These are phyloP conservation scores for Dasypus novemcinctus DNA, from an alignment of 2,113 vertebrate genomes.

Conservation along the genomic window DNA sequence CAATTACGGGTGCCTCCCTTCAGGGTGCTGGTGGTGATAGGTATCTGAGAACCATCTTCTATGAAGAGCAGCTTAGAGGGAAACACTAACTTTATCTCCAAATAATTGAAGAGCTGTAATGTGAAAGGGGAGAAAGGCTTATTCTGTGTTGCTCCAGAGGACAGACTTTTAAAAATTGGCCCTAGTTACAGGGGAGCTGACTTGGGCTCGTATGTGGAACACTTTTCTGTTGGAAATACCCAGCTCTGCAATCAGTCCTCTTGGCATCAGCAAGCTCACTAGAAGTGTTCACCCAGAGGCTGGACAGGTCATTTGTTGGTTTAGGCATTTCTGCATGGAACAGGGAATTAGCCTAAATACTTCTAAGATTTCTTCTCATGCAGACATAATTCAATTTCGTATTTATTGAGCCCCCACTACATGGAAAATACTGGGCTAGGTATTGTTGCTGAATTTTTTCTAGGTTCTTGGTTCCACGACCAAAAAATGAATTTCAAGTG, in stretches of 20 bases:
- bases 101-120: not conserved
- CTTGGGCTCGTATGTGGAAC: not conserved
- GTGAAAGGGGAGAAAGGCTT: constrained; percentile 8
- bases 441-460: too few species aligned
- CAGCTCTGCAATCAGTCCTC: not conserved
- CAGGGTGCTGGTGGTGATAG: not conserved
- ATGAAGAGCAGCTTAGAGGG: not conserved
- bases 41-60: not conserved
- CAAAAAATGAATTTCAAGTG: too few species aligned
- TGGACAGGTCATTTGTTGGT: not conserved
- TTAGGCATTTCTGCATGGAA: not conserved
- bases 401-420: not conserved
- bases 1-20: not conserved
- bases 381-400: not conserved
- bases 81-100: not conserved
- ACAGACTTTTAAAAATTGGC: not conserved
- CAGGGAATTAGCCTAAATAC: not conserved
- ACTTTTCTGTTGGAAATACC: not conserved
- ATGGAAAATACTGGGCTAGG: too few species aligned
- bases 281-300: not conserved
- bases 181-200: not conserved
- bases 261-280: not conserved
- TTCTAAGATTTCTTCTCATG: not conserved
- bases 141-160: not conserved
- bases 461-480: too few species aligned